Percentiles rank a stretch among this genome's conserved stretches.
Evolutionary conservation across 30 jellyfish, hydroid and myxozoan species (phyloP).

Genomic region (Sanderia malayensis): DNA sequence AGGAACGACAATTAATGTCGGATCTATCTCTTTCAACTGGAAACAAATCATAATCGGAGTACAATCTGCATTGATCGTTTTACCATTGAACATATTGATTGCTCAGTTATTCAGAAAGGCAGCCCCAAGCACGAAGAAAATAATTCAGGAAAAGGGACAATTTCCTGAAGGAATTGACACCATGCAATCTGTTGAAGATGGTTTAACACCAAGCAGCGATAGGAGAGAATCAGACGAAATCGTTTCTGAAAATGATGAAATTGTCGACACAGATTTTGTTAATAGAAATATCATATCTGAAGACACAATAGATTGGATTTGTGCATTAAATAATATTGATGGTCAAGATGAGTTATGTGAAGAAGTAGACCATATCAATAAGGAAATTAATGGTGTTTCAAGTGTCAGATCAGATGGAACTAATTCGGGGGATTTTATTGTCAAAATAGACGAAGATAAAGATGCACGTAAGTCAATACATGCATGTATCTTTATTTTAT

Average conservation of each 20-base stretch:
- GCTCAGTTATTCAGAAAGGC: conserved; percentile 67
- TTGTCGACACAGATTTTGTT: not conserved
- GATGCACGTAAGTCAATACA: too few species aligned
- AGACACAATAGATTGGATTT: conserved; percentile 4
- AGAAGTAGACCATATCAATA: too few species aligned
- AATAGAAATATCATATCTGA: conserved; percentile 2
- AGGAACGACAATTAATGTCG: conserved; percentile 38
- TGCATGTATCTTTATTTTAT: too few species aligned
- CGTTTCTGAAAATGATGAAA: not conserved
- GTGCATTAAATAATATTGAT: not conserved
- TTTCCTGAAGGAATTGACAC: not conserved
- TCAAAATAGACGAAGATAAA: not conserved
- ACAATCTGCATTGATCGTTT: conserved; percentile 67
- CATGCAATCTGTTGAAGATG: not conserved
- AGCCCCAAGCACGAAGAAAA: not conserved
- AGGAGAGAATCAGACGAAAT: not conserved
- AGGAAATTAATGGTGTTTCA: too few species aligned
- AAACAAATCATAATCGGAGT: conserved; percentile 61
- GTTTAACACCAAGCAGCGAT: not conserved
- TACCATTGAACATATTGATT: conserved; percentile 64
- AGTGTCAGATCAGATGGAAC: not conserved
- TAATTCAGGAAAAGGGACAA: not conserved
- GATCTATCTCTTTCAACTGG: conserved; percentile 61
- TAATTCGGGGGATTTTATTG: not conserved
- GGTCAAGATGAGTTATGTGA: not conserved